Evolutionary conservation across 2,888 invertebrate species (phyloP).

Genomic region (Yponomeuta sedellus): DNA sequence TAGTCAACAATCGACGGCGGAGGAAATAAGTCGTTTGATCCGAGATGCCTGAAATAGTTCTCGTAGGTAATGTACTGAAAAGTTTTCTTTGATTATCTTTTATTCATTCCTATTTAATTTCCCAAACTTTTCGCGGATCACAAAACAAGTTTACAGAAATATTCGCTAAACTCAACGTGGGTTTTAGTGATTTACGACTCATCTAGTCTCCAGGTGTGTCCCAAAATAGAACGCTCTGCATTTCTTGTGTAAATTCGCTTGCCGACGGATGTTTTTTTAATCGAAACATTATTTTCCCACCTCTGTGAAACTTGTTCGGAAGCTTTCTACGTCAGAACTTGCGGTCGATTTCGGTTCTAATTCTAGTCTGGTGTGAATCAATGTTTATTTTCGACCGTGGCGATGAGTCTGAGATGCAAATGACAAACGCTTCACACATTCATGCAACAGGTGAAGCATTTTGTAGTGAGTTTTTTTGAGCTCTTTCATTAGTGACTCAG

Average conservation of each 20-base stretch:
- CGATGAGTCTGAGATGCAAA: constrained; percentile 45
- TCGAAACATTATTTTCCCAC: constrained; percentile 22
- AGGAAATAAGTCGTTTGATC: constrained; percentile 40
- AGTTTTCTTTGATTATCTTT: constrained; percentile 20
- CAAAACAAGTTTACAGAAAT: constrained; percentile 11
- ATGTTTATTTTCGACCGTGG: constrained; percentile 48
- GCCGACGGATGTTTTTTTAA: not conserved
- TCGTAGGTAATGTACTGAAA: constrained; percentile 51
- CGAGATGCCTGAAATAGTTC: constrained; percentile 58
- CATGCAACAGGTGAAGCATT: constrained; percentile 7
- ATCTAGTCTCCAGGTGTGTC: not conserved
- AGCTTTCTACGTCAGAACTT: constrained; percentile 48
- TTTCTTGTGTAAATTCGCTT: constrained; percentile 7
- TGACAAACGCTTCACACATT: constrained; percentile 35
- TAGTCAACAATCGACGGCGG: constrained; percentile 51
- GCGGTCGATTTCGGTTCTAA: constrained; percentile 44
- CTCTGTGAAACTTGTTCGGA: constrained; percentile 11
- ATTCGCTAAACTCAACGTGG: not conserved
- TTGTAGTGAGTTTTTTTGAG: not conserved
- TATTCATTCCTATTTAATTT: too few species aligned
- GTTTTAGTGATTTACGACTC: not conserved
- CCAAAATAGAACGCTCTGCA: constrained; percentile 4
- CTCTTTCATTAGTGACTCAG: constrained; percentile 11
- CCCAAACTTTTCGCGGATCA: not conserved
- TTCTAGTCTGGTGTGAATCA: constrained; percentile 49